Evolutionary conservation across 2,888 invertebrate genomes (phyloP).

Genomic region (Tricholauxania praeusta): DNA sequence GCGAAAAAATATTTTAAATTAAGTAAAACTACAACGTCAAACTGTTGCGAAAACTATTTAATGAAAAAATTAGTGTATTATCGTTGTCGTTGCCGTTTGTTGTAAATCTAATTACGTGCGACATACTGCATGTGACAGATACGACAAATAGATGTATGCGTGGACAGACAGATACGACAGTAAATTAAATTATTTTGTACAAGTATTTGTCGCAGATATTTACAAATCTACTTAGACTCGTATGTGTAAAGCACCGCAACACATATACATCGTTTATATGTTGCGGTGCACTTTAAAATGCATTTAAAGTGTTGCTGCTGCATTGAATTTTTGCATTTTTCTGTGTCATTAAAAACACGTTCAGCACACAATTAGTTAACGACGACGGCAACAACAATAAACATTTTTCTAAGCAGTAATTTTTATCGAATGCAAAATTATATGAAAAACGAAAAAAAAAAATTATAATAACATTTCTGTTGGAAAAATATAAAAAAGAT

Average conservation of each 20-base stretch:
- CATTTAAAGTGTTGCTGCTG: not conserved
- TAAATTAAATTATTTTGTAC: not conserved
- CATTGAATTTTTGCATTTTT: constrained; percentile 44
- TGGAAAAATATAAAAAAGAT: constrained; percentile 27
- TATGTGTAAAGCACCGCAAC: not conserved
- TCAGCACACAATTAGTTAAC: constrained; percentile 18
- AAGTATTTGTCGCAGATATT: not conserved
- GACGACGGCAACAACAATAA: constrained; percentile 7
- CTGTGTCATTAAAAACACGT: constrained; percentile 56
- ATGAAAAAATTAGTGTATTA: constrained; percentile 4
- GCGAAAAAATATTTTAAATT: not conserved
- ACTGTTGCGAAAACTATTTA: constrained; percentile 11
- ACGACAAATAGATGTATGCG: constrained; percentile 25
- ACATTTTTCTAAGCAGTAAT: not conserved
- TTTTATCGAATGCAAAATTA: constrained; percentile 6
- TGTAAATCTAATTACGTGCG: constrained; percentile 33
- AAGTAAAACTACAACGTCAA: not conserved
- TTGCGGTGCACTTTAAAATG: not conserved
- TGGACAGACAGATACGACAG: constrained; percentile 6
- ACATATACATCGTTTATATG: not conserved
- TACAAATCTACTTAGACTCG: constrained; percentile 1
- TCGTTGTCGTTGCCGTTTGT: constrained; percentile 6
- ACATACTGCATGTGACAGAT: constrained; percentile 32
- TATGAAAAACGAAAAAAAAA: too few relatives aligned
- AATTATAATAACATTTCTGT: not conserved